Conservation (phyloP, 2,113 vertebrate species). For the Morone chrysops region DNA sequence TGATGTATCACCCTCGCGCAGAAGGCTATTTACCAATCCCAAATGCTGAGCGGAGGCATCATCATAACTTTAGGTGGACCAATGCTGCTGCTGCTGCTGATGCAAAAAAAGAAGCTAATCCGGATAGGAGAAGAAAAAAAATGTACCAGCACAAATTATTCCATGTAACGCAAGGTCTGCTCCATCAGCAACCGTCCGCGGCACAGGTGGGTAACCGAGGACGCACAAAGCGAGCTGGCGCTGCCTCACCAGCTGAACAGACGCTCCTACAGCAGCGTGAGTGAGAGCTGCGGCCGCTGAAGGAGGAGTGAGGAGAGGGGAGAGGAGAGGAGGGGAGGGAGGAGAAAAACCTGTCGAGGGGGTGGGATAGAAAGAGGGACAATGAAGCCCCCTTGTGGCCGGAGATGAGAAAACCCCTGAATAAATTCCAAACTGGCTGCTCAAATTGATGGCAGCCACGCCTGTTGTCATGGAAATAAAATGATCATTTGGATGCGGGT, state of each 20-base stretch:
- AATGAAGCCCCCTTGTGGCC: slow-evolving; percentile 71
- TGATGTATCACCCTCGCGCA: slow-evolving; percentile 55
- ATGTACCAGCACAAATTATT: slow-evolving; percentile 54
- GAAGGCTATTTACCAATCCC: slow-evolving; percentile 72
- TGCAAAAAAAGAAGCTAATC: slow-evolving; percentile 37
- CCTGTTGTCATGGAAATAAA: background rate
- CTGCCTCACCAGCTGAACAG: slow-evolving; percentile 55
- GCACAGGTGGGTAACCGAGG: slow-evolving; percentile 70
- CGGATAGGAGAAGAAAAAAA: background rate
- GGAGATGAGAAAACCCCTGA: background rate
- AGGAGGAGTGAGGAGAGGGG: slow-evolving; percentile 44
- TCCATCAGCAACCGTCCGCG: slow-evolving; percentile 58
- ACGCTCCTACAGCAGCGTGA: slow-evolving; percentile 62
- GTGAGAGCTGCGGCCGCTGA: slow-evolving; percentile 42
- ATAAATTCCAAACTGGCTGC: background rate
- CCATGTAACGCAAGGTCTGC: slow-evolving; percentile 47
- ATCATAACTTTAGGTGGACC: slow-evolving; percentile 78
- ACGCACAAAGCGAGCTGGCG: slow-evolving; percentile 57
- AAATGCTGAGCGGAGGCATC: slow-evolving; percentile 74
- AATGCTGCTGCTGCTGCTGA: slow-evolving; percentile 19
- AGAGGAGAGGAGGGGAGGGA: slow-evolving; percentile 27
- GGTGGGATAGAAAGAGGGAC: slow-evolving; percentile 23
- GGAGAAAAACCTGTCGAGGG: slow-evolving; percentile 22
- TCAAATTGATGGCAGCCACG: slow-evolving; percentile 22
- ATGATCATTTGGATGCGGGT: background rate